Evolutionary conservation across 2,888 invertebrate genomes (phyloP), one percentile per base, ranked within the genome.

Genomic region (Helleia helle): DNA sequence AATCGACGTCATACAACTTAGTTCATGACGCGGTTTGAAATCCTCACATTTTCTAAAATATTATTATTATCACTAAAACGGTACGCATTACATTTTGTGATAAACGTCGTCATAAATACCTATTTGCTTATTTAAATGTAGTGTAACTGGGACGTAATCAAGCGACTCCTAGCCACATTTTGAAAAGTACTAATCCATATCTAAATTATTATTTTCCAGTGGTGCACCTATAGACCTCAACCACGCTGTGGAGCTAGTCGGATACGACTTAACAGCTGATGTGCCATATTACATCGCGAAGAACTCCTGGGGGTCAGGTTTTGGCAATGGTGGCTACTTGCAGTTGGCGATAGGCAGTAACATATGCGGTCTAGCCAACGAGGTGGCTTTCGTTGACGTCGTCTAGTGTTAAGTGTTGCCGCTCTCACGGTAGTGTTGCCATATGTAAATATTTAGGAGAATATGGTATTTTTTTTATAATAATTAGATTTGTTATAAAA

Each of bases 221-320:
- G 87, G 87, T 2, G 66, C 79, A 0, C 65, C 85, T 0, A 39
- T 58, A 1, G 85, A 85, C 27, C 68, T 92, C n/a, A 94, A 95
- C 67, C 95, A 95, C 60, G 94, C 94, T 0, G 93, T 94, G 0
- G 89, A 93, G 64, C 83, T 95, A 38, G 91, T 95, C 0, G 95
- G 96, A 1, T 96, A 95, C 64, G 92, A 95, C 59, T 70, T 90
- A 12, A 87, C 88, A 4, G 90, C 87, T 3, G 77, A 86, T 1
- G 88, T 91, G 9, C 95, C 95, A 0, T 89, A 90, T 73, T 96
- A 94, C 66, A 93, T 95, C 36, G 91, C 92, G 0, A 88, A 92
- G 55, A 95, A 95, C 74, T 94, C 94, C 0, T 96, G 95, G 95
- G 95, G 95, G 0, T 58, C 81, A 2, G 86, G 87, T 4, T 95